Conservation (phyloP, 2,113 vertebrate genomes). For the Thymallus thymallus region DNA sequence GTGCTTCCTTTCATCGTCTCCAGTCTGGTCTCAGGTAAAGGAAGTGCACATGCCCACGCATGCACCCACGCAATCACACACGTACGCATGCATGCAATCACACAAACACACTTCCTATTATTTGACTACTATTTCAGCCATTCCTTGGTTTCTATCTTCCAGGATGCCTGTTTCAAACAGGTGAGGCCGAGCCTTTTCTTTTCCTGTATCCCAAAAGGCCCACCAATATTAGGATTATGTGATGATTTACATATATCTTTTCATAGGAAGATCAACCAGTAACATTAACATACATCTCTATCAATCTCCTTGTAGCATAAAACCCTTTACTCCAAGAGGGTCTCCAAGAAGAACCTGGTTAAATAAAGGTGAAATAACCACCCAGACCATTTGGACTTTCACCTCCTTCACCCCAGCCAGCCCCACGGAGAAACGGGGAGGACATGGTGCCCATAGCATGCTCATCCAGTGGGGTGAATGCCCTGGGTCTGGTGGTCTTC, state of each 20-base stretch:
- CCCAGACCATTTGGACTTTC: background rate
- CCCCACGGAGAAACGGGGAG: background rate
- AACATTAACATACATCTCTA: background rate
- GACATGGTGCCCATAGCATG: background rate
- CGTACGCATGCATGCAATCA: too few relatives aligned
- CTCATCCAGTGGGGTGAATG: background rate
- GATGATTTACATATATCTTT: background rate
- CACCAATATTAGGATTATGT: background rate
- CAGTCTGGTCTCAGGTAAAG: conserved; percentile 71
- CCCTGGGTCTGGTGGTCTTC: background rate
- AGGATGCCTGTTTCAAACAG: conserved; percentile 88
- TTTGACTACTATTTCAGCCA: conserved; percentile 80
- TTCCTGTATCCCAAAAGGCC: background rate
- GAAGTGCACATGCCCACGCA: background rate
- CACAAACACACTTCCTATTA: conserved; percentile 47
- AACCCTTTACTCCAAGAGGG: background rate
- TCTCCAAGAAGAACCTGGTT: background rate
- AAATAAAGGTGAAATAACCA: too few relatives aligned
- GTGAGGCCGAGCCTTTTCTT: conserved; percentile 53
- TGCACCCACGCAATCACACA: conserved; percentile 17
- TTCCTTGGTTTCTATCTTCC: conserved; percentile 69
- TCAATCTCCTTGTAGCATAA: background rate
- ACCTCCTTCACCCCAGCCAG: background rate
- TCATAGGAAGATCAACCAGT: background rate
- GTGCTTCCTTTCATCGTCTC: conserved; percentile 73